Evolutionary conservation across 37 sponge, comb jelly and placozoan genomes (phyloP), one percentile per base, ranked within the genome.

Genomic region (Beroe ovata): DNA sequence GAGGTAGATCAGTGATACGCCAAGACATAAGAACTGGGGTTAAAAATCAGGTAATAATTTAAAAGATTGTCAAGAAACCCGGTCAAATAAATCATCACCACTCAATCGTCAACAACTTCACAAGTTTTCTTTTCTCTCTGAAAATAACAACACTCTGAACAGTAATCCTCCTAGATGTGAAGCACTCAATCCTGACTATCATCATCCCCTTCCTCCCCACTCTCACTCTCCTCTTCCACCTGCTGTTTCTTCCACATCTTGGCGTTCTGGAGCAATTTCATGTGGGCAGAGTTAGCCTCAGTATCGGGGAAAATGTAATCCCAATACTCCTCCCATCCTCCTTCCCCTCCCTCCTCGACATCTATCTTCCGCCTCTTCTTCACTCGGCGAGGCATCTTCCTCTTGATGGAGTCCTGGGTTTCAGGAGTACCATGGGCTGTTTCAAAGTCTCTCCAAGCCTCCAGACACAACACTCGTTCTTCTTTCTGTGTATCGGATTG

Each of bases 311-410:
- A 97, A 6, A 97, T 90, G 91, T 97, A 97, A 66, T 97, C 99
- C 94, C 94, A 97, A 88, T 97, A 95, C 61, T 97, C 99, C 72
- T 97, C 99, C 96, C 99, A 97, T 25, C 96, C 99, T 30, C 92
- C 96, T 38, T 93, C 99, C 90, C 62, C 90, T 1, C 99, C 99
- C 41, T 95, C 99, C 19, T 94, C 94, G 22, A 89, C 91, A 30
- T 92, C 92, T 32, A 94, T 91, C 89, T 94, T 94, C n/a, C 96
- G 88, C 29, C 92, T 90, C 91, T 95, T 97, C 92, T 97, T 97
- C 34, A 97, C 92, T 39, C 91, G 88, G 11, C 90, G 88, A 38
- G 99, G 96, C 91, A 94, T 72, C 72, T 91, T 91, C 61, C 90
- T 92, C 88, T 89, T 64, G n/a, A 97, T 89, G 18, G 64, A 40